Percentiles rank a stretch among this genome's conserved stretches.
These are phyloP conservation scores for Glyptemys insculpta DNA, from an alignment of 2,797 vertebrate species.

Conservation along the genomic window DNA sequence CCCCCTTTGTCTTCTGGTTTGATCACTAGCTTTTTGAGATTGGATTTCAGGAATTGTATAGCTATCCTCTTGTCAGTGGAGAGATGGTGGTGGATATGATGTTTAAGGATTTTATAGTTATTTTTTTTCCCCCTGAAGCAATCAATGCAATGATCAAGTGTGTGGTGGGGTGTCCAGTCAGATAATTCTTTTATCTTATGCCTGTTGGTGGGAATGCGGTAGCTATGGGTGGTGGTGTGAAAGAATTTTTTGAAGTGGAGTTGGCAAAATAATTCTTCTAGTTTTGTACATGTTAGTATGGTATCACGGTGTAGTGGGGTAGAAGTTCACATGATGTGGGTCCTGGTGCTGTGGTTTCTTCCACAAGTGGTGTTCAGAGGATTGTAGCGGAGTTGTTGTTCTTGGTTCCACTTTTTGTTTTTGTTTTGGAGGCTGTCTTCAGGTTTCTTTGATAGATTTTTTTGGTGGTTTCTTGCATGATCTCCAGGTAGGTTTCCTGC, in stretches of 20 bases:
- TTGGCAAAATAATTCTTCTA: no score
- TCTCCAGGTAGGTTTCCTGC: not conserved
- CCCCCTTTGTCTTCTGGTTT: not conserved
- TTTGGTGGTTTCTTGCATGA: not conserved
- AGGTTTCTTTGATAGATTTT: not conserved
- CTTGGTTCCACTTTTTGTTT: not conserved
- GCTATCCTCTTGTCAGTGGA: not conserved
- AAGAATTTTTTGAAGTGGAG: no score
- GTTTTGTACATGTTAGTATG: no score
- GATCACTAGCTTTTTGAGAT: not conserved
- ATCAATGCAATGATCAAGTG: not conserved
- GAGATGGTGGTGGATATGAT: not conserved
- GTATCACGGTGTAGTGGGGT: no score
- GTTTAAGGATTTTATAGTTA: not conserved
- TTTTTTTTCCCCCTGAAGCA: not conserved
- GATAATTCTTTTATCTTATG: not conserved
- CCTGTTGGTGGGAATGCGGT: no score
- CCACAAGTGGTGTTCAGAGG: no score
- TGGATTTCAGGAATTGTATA: not conserved
- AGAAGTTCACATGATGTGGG: no score
- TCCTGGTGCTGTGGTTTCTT: no score
- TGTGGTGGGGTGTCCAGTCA: not conserved
- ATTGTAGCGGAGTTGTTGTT: not conserved
- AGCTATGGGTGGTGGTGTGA: no score
- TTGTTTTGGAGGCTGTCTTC: not conserved